Conservation (phyloP, 2,113 vertebrate species). For the Nesogale talazaci region DNA sequence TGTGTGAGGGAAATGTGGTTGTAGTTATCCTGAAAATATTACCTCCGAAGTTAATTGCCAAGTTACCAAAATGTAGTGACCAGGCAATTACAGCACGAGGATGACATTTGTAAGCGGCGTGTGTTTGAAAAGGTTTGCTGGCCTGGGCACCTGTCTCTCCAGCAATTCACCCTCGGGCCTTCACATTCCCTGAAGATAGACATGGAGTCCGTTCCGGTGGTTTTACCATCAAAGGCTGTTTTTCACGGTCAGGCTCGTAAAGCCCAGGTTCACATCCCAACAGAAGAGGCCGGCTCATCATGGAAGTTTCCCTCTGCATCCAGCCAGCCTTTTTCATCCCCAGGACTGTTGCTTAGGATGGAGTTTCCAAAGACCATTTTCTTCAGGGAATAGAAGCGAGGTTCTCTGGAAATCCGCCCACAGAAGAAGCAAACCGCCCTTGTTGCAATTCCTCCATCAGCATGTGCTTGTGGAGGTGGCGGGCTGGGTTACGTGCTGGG, state of each 20-base stretch:
- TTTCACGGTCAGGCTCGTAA: conserved; percentile 30
- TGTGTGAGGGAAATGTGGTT: conserved; percentile 75
- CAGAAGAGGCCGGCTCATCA: background rate
- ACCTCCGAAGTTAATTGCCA: conserved; percentile 78
- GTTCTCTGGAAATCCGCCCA: background rate
- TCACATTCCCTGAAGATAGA: conserved; percentile 55
- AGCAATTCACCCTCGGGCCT: conserved; percentile 46
- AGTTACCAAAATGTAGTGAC: conserved; percentile 76
- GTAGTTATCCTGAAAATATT: conserved; percentile 73
- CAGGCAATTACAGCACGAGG: conserved; percentile 63
- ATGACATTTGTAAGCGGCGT: conserved; percentile 54
- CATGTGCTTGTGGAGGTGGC: background rate
- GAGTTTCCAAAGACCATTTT: background rate
- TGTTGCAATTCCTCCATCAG: background rate
- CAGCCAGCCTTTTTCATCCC: conserved; percentile 8
- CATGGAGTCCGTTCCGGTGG: conserved; percentile 42
- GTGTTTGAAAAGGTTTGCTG: conserved; percentile 61
- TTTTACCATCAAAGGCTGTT: conserved; percentile 19
- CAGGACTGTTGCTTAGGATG: background rate
- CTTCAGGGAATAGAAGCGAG: background rate
- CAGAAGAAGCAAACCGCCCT: too few species aligned
- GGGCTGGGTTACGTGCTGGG: too few species aligned
- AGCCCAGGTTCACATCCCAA: conserved; percentile 50
- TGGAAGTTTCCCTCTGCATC: conserved; percentile 53
- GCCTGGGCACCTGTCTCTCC: background rate